Evolutionary conservation across 2,113 vertebrate species (phyloP).

Genomic region (Syrmaticus mikado): DNA sequence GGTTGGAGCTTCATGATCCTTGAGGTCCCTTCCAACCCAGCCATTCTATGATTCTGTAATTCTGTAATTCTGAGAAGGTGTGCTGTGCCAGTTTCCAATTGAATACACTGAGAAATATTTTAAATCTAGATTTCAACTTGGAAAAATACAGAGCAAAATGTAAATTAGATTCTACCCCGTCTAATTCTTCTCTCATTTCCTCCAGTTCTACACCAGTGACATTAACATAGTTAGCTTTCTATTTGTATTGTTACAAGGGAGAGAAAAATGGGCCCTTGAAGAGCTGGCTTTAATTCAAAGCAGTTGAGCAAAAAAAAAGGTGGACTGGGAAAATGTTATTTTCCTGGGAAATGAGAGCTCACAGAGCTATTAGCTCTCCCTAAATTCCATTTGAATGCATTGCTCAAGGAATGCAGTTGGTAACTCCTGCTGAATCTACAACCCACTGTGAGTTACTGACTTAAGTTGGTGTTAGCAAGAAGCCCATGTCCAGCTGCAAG

Average conservation of each 20-base stretch:
- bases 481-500: background rate
- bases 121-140: background rate
- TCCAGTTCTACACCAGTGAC: slow-evolving; percentile 30
- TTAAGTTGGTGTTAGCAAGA: background rate
- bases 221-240: slow-evolving; percentile 35
- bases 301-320: slow-evolving; percentile 40
- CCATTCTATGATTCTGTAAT: too few species aligned
- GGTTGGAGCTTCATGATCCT: too few species aligned
- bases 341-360: slow-evolving; percentile 24
- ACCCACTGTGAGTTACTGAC: background rate
- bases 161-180: slow-evolving; percentile 51
- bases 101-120: background rate
- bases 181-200: slow-evolving; percentile 61
- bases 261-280: slow-evolving; percentile 34
- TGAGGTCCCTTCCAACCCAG: too few species aligned
- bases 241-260: slow-evolving; percentile 23
- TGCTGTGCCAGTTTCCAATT: background rate
- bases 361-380: background rate
- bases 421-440: background rate
- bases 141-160: background rate
- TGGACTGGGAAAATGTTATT: slow-evolving; percentile 5
- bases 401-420: background rate
- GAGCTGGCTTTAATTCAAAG: slow-evolving; percentile 34
- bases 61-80: background rate
- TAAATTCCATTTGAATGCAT: background rate